Evolutionary conservation across 92 coral and sea anemone species (phyloP), one percentile per base, ranked within the genome.

Genomic region (Ricordea florida): DNA sequence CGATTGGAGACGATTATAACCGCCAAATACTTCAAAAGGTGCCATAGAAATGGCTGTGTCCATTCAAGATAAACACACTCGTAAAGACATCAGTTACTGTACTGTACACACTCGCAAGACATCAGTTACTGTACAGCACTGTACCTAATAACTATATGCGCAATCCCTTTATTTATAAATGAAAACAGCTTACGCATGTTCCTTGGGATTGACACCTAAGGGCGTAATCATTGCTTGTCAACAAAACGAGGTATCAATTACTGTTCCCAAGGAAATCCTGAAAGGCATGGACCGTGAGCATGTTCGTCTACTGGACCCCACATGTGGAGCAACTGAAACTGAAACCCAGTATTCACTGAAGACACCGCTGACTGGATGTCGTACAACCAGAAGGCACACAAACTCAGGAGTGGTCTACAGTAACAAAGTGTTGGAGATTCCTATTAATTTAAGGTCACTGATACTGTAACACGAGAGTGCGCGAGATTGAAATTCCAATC

Each of bases 401-500:
- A 70, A 70, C 56, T 45, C 70, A 65, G 72, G 71, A 48, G 55
- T 88, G 11, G 81, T 72, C 36, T 88, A 88, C 82, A 83, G 85
- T 52, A 88, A 88, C 66, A 76, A 62, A 59, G 89, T 88, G 32
- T 64, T 80, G 53, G 93, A 88, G 68, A 77, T 72, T 57, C 61
- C 85, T 1, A 57, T 56, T 21, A 42, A 64, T 26, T 86, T 22
- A 5, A 46, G 73, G 15, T 82, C 81, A 41, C 63, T 88, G 17
- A 83, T 88, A 70, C 46, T 29, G 10, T 66, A 18, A 66, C 74
- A 88, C 93, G 13, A 78, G 93, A 33, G 81, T 88, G 37, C 85
- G 93, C 6, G 74, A 80, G 9, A 79, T 81, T n/a, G 93, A 88
- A 51, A 88, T 36, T 78, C 80, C 5, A 77, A 88, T 62, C 64